These are phyloP conservation scores for Luffia ferchaultella DNA, from an alignment of 2,888 invertebrate genomes.

Conservation along the genomic window DNA sequence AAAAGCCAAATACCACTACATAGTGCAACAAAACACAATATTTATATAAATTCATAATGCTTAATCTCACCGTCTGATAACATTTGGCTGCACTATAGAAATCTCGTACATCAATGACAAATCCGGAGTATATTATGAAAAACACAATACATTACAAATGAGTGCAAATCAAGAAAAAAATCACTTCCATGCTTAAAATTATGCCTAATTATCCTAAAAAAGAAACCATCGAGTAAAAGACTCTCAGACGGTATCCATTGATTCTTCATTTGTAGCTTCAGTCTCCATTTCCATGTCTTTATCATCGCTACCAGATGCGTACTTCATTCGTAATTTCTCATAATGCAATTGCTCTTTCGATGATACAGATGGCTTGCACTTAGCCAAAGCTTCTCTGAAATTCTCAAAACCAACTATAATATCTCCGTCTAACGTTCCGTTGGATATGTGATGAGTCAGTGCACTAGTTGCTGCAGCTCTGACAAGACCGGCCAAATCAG, in stretches of 20 bases:
- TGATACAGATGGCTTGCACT: constrained; percentile 88
- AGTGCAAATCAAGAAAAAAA: too few species aligned
- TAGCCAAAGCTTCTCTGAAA: constrained; percentile 78
- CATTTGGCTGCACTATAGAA: too few species aligned
- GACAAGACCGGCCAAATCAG: constrained; percentile 87
- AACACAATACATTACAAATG: too few species aligned
- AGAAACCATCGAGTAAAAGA: constrained; percentile 26
- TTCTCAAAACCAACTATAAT: constrained; percentile 73
- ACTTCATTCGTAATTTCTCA: constrained; percentile 74
- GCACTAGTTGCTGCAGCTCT: constrained; percentile 86
- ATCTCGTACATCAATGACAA: too few species aligned
- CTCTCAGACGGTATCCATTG: constrained; percentile 58
- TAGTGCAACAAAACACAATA: too few species aligned
- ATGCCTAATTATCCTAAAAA: not conserved
- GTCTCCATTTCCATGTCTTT: constrained; percentile 68
- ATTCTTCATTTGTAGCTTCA: constrained; percentile 49
- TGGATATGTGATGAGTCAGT: constrained; percentile 76
- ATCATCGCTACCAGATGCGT: constrained; percentile 60
- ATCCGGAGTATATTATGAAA: too few species aligned
- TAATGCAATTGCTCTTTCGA: constrained; percentile 81
- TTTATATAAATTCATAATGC: too few species aligned
- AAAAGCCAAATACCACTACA: too few species aligned
- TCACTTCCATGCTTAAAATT: not conserved
- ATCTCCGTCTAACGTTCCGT: constrained; percentile 57
- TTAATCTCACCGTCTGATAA: too few species aligned